Evolutionary conservation across 2,797 vertebrate species (phyloP).

Genomic region (Avahi laniger): DNA sequence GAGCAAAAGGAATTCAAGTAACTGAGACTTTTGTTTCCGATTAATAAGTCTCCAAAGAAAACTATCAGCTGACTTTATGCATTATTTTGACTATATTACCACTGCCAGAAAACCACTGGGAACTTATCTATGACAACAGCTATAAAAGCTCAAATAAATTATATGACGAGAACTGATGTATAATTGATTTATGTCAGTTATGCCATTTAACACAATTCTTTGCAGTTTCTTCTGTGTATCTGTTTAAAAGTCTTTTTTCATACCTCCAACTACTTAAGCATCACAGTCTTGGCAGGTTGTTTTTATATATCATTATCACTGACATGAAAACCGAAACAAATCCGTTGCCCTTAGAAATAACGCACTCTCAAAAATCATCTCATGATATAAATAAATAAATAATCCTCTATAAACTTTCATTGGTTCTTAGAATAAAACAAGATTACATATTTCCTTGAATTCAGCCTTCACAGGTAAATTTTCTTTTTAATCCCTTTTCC

Average conservation of each 20-base stretch:
- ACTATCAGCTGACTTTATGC: not conserved
- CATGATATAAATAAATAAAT: not conserved
- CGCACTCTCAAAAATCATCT: not conserved
- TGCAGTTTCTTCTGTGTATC: not conserved
- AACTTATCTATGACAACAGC: not conserved
- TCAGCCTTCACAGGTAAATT: not conserved
- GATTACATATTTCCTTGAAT: not conserved
- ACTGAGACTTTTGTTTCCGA: not conserved
- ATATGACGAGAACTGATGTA: not conserved
- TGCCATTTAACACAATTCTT: not conserved
- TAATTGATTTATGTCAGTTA: not conserved
- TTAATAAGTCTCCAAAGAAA: not conserved
- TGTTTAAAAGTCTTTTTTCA: not conserved
- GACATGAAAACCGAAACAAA: constrained; percentile 3
- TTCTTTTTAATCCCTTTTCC: not conserved
- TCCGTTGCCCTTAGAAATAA: not conserved
- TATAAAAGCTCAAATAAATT: not conserved
- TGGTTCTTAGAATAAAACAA: not conserved
- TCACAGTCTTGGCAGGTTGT: not conserved
- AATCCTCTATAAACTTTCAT: not conserved
- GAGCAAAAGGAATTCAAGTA: not conserved
- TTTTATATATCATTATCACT: not conserved
- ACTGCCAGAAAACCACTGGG: not conserved
- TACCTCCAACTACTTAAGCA: not conserved
- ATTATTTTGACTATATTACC: not conserved